phyloP scores from a whole-genome alignment of 1,140 invertebrate genomes.

The Coelopa frigida region DNA sequence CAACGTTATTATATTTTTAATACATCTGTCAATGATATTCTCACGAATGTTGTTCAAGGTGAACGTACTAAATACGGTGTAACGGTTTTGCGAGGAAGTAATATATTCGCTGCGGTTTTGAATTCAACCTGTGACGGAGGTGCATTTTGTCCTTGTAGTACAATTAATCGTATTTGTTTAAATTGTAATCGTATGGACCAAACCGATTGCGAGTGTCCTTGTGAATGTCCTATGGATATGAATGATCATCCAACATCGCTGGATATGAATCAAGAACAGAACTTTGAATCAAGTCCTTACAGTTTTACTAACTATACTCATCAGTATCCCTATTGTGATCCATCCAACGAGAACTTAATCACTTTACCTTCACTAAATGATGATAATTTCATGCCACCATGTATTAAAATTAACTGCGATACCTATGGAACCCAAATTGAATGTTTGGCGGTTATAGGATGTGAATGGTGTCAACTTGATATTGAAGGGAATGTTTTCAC shows the following conservation, averaged over 20 bases:
- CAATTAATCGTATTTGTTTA: conserved; percentile 78
- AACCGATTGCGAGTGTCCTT: conserved; percentile 90
- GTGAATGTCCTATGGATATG: conserved; percentile 73
- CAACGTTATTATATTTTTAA: conserved; percentile 79
- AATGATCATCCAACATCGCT: conserved; percentile 17
- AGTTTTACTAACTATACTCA: conserved; percentile 33
- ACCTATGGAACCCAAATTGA: conserved; percentile 61
- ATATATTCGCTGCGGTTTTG: conserved; percentile 80
- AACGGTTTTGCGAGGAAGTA: conserved; percentile 71
- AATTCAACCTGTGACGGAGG: conserved; percentile 66
- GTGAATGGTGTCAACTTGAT: conserved; percentile 85
- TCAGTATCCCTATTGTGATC: conserved; percentile 35
- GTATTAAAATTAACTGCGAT: conserved; percentile 74
- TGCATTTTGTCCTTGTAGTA: conserved; percentile 89
- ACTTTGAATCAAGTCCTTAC: too few relatives aligned
- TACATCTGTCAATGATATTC: conserved; percentile 62
- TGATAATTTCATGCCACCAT: conserved; percentile 36
- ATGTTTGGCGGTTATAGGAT: conserved; percentile 78
- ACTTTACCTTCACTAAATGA: conserved; percentile 27
- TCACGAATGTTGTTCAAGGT: conserved; percentile 78
- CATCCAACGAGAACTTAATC: conserved; percentile 36
- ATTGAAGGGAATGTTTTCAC: conserved; percentile 63
- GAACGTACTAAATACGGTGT: conserved; percentile 87
- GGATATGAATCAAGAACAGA: not conserved
- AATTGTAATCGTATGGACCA: conserved; percentile 93